Evolutionary conservation across 92 coral and sea anemone species (phyloP), one percentile per base, ranked within the genome.

Genomic region (Phenganax subtilis): DNA sequence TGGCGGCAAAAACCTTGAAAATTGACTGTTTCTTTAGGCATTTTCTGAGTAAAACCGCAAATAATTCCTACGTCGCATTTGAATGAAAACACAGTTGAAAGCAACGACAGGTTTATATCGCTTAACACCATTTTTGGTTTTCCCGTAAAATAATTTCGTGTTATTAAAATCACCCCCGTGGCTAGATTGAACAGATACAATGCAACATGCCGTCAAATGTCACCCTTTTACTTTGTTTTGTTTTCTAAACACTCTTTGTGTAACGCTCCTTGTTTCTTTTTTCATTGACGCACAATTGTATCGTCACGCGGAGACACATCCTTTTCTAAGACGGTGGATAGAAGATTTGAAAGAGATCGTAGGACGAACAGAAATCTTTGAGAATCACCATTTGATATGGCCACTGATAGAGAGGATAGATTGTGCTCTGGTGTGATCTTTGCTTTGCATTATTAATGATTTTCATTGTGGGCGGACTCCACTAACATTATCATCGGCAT

Each of bases 381-480:
- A 27, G 30, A 6, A 27, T 12, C 72, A 27, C 10, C 72, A 12
- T 76, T 57, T 52, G 68, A 27, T 67, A 20, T 27, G 11, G 68
- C 12, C 54, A 20, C 68, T 47, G 68, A 76, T 27, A 29, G 29
- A 29, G 51, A 9, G 14, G 25, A 9, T 37, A 28, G 59, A 54
- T 56, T 53, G 29, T 12, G 31, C 67, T 10, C 44, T 25, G 31
- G 25, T 14, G 30, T 25, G 16, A 57, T 53, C 62, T 56, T 25
- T 57, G 68, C 58, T 9, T 76, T 76, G 55, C 81, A 76, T 76
- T 76, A 76, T 76, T 76, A 56, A 76, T 76, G 81, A 76, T 31
- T 67, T 3, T 8, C 51, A 25, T 30, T 76, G 81, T 57, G 81
- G 81, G 81, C 81, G 81, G 58, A 20, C 51, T 56, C 81, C 16